Percentiles rank a stretch among this genome's conserved stretches.
Evolutionary conservation across 2,113 vertebrate genomes (phyloP).

Genomic region (Neolamprologus sp.): DNA sequence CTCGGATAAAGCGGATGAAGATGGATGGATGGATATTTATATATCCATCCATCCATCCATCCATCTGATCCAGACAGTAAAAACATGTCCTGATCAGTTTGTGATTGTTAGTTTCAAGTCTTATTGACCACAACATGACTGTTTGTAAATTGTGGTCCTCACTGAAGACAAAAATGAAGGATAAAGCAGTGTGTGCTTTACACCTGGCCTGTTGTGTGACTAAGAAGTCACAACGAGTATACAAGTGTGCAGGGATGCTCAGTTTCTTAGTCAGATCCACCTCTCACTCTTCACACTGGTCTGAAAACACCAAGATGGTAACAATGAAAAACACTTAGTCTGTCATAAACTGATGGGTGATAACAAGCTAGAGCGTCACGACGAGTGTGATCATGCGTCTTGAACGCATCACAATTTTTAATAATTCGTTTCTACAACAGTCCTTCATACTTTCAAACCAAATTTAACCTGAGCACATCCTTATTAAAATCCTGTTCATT

Average conservation of each 20-base stretch:
- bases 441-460: not conserved
- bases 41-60: no score
- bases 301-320: not conserved
- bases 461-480: not conserved
- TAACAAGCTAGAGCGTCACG: not conserved
- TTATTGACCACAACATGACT: not conserved
- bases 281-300: not conserved
- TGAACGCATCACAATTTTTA: not conserved
- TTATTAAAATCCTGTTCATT: not conserved
- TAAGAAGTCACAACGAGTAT: not conserved
- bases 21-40: no score
- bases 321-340: not conserved
- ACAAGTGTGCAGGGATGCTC: not conserved
- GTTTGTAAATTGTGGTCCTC: not conserved
- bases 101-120: not conserved
- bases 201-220: not conserved
- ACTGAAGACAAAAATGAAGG: not conserved
- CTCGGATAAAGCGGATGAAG: no score
- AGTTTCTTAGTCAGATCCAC: not conserved
- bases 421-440: not conserved
- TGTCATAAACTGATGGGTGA: not conserved
- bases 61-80: no score
- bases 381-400: no score
- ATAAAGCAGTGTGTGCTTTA: not conserved
- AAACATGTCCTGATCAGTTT: not conserved